phyloP scores from a whole-genome alignment of 2,113 vertebrate species.

The Pterocles gutturalis region DNA sequence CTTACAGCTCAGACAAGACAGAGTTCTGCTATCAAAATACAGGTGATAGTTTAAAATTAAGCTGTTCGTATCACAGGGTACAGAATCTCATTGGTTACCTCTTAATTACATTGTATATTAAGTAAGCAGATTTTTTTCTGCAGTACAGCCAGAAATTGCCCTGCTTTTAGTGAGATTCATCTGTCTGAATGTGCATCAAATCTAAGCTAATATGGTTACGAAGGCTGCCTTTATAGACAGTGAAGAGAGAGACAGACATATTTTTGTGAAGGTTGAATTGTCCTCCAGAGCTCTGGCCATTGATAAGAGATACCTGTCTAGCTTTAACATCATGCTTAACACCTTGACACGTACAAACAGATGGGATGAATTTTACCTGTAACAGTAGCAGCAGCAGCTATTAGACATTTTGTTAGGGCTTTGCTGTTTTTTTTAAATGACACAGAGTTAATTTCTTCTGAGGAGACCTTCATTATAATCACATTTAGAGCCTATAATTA shows the following conservation, averaged over 20 bases:
- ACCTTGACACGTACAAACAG: neutral
- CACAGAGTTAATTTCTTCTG: neutral
- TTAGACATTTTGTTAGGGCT: neutral
- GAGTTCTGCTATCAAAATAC: neutral
- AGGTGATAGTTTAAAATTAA: neutral
- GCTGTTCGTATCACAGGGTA: neutral
- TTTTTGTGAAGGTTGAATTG: neutral
- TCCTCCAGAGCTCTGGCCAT: neutral
- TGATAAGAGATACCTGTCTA: neutral
- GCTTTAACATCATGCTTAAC: neutral
- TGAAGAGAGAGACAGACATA: neutral
- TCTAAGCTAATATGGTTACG: neutral
- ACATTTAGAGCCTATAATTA: constrained; percentile 6
- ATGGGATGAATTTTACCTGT: neutral
- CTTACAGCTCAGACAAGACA: neutral
- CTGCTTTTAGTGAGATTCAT: neutral
- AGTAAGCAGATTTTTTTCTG: neutral
- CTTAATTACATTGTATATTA: neutral
- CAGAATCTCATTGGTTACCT: neutral
- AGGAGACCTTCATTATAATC: neutral
- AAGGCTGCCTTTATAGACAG: neutral
- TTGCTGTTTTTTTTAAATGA: neutral
- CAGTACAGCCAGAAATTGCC: neutral
- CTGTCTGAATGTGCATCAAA: neutral
- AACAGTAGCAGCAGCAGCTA: neutral